phyloP scores from a whole-genome alignment of 2,888 invertebrate genomes.

The Nymphalis polychloros region DNA sequence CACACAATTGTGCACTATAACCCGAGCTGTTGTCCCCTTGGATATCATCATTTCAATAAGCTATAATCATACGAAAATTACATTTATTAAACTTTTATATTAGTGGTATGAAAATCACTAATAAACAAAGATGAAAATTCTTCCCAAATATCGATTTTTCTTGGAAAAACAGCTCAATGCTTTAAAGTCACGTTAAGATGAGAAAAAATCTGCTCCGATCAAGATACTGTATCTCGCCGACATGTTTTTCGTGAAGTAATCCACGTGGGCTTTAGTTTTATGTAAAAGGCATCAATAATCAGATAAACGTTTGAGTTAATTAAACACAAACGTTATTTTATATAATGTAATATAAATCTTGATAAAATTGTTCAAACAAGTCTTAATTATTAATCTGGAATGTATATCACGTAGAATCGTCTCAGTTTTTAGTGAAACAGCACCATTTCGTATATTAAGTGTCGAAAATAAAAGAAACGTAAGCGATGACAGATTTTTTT shows the following conservation, averaged over 20 bases:
- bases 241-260: slow-evolving; percentile 11
- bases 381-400: slow-evolving; percentile 21
- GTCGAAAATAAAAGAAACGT: slow-evolving; percentile 23
- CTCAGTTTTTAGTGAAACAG: slow-evolving; percentile 27
- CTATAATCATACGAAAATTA: too few relatives aligned
- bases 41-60: too few relatives aligned
- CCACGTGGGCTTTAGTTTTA: slow-evolving; percentile 24
- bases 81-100: too few relatives aligned
- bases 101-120: too few relatives aligned
- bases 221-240: neutral
- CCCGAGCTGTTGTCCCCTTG: too few relatives aligned
- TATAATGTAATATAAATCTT: slow-evolving; percentile 23
- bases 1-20: too few relatives aligned
- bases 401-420: slow-evolving; percentile 18
- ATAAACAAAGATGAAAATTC: too few relatives aligned
- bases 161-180: neutral
- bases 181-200: neutral
- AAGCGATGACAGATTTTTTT: slow-evolving; percentile 17
- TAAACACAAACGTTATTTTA: slow-evolving; percentile 26
- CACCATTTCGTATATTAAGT: slow-evolving; percentile 23
- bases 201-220: neutral
- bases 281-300: slow-evolving; percentile 35
- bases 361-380: slow-evolving; percentile 33
- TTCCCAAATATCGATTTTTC: too few relatives aligned
- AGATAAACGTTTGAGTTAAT: slow-evolving; percentile 26